Percentiles rank a stretch among this genome's conserved stretches.
Conservation (phyloP, 2,113 vertebrate species). For the Oncorhynchus tshawytscha region DNA sequence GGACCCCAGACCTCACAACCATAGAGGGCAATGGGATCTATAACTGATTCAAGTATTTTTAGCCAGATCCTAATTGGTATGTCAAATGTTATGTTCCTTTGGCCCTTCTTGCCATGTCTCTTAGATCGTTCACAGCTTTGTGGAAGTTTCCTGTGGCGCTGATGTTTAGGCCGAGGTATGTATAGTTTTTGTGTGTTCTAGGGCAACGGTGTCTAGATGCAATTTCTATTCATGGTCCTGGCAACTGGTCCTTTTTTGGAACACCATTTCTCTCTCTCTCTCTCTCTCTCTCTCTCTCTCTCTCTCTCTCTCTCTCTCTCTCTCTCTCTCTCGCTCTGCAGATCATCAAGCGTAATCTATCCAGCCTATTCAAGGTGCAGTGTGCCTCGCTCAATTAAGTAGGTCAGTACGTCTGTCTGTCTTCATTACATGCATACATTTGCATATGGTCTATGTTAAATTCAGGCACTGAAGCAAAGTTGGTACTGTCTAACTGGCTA, state of each 20-base stretch:
- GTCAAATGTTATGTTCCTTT: no score
- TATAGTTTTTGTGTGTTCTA: no score
- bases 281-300: background rate
- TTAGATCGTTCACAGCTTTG: no score
- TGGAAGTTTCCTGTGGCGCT: no score
- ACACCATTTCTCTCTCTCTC: background rate
- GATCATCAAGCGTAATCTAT: slow-evolving; percentile 42
- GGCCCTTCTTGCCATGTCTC: no score
- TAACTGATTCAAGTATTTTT: no score
- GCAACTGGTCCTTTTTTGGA: background rate
- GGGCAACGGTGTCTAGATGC: no score
- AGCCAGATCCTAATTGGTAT: no score
- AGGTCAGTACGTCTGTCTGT: slow-evolving; percentile 38
- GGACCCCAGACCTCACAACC: no score
- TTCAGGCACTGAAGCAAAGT: slow-evolving; percentile 39
- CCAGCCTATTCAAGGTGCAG: background rate
- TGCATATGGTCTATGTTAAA: slow-evolving; percentile 21
- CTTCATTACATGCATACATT: slow-evolving; percentile 13
- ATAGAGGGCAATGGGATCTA: no score
- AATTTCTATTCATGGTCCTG: no score
- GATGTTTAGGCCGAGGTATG: no score
- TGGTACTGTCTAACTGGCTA: slow-evolving; percentile 12
- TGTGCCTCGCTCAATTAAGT: slow-evolving; percentile 18
- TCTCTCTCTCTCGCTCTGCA: slow-evolving; percentile 4
- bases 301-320: background rate